Evolutionary conservation across 92 coral and sea anemone species (phyloP), one percentile per base, ranked within the genome.

Genomic region (Epizoanthus rinbou): DNA sequence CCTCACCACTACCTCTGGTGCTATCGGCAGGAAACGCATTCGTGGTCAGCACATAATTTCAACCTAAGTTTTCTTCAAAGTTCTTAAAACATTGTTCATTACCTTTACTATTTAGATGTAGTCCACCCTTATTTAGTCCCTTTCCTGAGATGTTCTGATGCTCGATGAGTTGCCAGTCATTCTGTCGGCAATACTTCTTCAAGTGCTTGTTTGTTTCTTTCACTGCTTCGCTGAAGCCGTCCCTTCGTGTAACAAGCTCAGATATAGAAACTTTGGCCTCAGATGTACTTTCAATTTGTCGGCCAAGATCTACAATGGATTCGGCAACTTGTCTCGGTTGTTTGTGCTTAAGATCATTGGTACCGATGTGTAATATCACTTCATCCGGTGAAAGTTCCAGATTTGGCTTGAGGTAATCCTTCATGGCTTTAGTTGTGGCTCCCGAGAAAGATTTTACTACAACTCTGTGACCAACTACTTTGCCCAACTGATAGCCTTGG

Each of bases 141-240:
- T n/a, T n/a, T n/a, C n/a, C n/a, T n/a, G n/a, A 35, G 69, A 74
- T 87, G 78, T 87, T 87, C 58, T 65, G 75, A 82, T 87, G 80
- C 11, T 74, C 41, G 41, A 87, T 74, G 66, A 87, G 80, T 58
- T 74, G 84, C 80, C 85, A 59, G 57, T 73, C 54, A 64, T 82
- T 81, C 57, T 69, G 81, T 18, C 33, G 57, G 67, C 86, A 86
- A 75, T 68, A 86, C 18, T 52, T 79, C 31, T 25, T 76, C 53
- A 85, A 56, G 45, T 47, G 47, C 70, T 85, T 79, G 88, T 85
- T 85, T 43, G 76, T 65, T 60, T 64, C 58, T 47, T 80, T 80
- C 63, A 80, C 85, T 64, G 69, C 84, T 53, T 81, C 63, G 69
- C 50, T 73, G 81, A 73, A 76, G 35, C 63, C 57, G 33, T 74